phyloP scores from a whole-genome alignment of 2,113 vertebrate genomes.

The Perccottus glenii region DNA sequence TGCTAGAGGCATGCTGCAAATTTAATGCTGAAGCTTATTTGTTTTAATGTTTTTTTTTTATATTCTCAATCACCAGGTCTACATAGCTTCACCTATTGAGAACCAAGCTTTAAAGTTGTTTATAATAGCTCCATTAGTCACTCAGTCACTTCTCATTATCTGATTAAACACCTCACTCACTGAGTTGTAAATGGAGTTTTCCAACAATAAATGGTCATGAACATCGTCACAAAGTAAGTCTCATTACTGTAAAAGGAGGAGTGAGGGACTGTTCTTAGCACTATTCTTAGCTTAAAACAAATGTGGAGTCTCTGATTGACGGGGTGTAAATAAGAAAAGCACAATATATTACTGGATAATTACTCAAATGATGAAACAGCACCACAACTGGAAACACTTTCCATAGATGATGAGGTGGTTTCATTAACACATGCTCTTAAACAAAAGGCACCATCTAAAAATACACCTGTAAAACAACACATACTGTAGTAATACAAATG shows the following conservation, averaged over 20 bases:
- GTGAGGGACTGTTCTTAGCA: background rate
- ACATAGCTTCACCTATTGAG: too few species aligned
- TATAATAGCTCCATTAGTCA: background rate
- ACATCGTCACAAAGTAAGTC: background rate
- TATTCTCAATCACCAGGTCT: too few species aligned
- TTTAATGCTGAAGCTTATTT: too few species aligned
- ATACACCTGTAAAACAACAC: too few species aligned
- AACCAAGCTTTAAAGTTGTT: background rate
- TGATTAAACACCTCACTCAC: slow-evolving; percentile 1
- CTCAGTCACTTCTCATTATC: background rate
- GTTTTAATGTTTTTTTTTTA: too few species aligned
- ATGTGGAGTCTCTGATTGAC: background rate
- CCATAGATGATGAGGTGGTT: too few species aligned
- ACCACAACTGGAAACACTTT: background rate
- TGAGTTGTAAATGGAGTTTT: slow-evolving; percentile 3
- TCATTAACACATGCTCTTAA: too few species aligned
- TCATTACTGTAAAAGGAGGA: background rate
- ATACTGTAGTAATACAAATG: too few species aligned
- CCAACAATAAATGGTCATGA: background rate
- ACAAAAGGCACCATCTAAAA: too few species aligned
- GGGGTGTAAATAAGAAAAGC: slow-evolving; percentile 11
- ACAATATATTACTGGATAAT: background rate
- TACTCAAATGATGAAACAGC: background rate
- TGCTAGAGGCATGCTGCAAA: too few species aligned
- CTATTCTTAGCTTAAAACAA: background rate